Conservation (phyloP, 2,888 invertebrate species). For the Hemithea aestivaria region DNA sequence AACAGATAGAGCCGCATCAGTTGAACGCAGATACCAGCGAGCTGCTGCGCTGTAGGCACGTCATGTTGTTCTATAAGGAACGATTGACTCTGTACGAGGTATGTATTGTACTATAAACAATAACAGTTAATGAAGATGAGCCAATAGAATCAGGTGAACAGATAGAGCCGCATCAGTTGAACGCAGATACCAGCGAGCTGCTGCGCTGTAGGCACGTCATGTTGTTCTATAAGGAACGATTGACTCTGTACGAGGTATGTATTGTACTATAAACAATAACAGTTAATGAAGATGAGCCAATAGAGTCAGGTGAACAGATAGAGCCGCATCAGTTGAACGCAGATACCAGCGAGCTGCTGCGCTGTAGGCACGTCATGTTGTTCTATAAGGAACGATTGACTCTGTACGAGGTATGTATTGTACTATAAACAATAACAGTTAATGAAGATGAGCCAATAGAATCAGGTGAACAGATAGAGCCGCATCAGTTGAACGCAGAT, state of each 20-base stretch:
- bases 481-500: constrained; percentile 78
- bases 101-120: constrained; percentile 1
- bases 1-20: constrained; percentile 63
- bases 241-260: constrained; percentile 83
- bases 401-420: constrained; percentile 86
- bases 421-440: no score
- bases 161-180: constrained; percentile 71
- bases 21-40: constrained; percentile 83
- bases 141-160: constrained; percentile 40
- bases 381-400: constrained; percentile 84
- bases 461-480: constrained; percentile 57
- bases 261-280: constrained; percentile 55
- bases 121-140: background rate
- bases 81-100: constrained; percentile 85
- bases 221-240: constrained; percentile 83
- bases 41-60: constrained; percentile 81
- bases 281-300: constrained; percentile 33
- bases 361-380: constrained; percentile 82
- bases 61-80: constrained; percentile 84
- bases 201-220: constrained; percentile 82
- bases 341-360: constrained; percentile 83
- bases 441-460: background rate
- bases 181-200: constrained; percentile 82
- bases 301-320: constrained; percentile 64
- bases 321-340: constrained; percentile 75